These are phyloP conservation scores for Chrysaora quinquecirrha DNA, from an alignment of 30 jellyfish, hydroid and myxozoan genomes.

Conservation along the genomic window DNA sequence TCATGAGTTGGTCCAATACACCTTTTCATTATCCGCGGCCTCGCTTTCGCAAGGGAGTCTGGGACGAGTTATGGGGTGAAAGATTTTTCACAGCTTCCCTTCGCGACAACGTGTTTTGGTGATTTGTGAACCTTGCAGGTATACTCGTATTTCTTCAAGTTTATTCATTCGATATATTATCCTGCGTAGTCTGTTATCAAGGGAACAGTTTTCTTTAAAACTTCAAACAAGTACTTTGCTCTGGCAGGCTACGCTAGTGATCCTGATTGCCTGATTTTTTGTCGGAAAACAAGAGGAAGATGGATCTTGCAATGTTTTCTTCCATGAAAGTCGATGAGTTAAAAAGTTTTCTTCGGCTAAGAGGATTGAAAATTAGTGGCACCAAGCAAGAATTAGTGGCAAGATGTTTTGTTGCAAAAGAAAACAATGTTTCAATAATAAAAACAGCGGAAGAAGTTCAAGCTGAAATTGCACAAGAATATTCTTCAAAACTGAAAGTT, in stretches of 20 bases:
- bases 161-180: neutral
- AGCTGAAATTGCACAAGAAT: conserved; percentile 8
- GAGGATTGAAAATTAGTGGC: conserved; percentile 24
- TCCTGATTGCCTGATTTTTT: neutral
- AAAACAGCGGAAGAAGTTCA: conserved; percentile 18
- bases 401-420: neutral
- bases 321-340: conserved; percentile 9
- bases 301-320: conserved; percentile 1
- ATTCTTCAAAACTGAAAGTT: conserved; percentile 4
- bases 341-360: conserved; percentile 11
- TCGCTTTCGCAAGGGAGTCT: neutral
- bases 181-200: conserved; percentile 1
- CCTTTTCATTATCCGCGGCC: conserved; percentile 2
- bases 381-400: conserved; percentile 11
- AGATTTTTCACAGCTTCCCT: neutral
- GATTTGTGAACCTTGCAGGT: neutral
- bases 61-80: neutral
- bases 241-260: conserved; percentile 3
- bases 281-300: conserved; percentile 1
- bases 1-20: conserved; percentile 7
- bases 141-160: neutral
- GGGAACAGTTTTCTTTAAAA: neutral
- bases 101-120: conserved; percentile 1
- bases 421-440: neutral
- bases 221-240: conserved; percentile 1